Base-by-base conservation (phyloP, 2,888 invertebrate species). In the Leucophenga maculata region DNA sequence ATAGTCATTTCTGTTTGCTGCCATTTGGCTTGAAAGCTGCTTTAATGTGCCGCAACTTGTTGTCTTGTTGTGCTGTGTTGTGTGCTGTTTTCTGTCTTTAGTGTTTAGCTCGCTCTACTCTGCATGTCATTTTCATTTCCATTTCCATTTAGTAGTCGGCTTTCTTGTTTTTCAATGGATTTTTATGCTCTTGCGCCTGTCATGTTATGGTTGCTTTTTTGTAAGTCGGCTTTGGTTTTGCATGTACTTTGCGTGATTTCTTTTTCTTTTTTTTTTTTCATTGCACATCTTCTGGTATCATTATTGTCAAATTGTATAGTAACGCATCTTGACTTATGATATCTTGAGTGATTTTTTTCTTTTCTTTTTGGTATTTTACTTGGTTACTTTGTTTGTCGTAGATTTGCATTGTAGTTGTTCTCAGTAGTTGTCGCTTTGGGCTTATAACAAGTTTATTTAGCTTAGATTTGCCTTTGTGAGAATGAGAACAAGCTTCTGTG, bases 101-200 rank as follows among this genome's bases (percentile, higher is more conserved):
- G 14, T 46, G 13, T 22, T 48, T 48, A 8, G 22, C 22, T 14
- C 22, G n/a, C n/a, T 20, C n/a, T 16, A 22, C 72, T 71, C 69
- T 71, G 77, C 80, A 77, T 77, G 80, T 78, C 80, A 76, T 78
- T 76, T 72, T 69, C 70, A 69, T 75, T 74, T 74, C 67, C 69
- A 73, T 75, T 75, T 76, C 67, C 69, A 73, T 75, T 75, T 76
- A 76, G 73, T 76, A 77, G 73, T 77, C 77, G 74, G 71, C 76
- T 77, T 71, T 76, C 74, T 75, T 71, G 64, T 74, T 71, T 74
- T 65, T 50, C 32, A 44, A 22, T 68, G 16, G 39, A 46, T 57
- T 32, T 59, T 59, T 18, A 59, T 59, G 59, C 59, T 59, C 50
- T 39, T 60, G 59, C 70, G 65, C 66, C 55, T 66, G 66, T 66